A percentile compares a stretch with the other conserved stretches of the same genome.
phyloP scores from a whole-genome alignment of 2,113 vertebrate species.

The Mustelus asterias region DNA sequence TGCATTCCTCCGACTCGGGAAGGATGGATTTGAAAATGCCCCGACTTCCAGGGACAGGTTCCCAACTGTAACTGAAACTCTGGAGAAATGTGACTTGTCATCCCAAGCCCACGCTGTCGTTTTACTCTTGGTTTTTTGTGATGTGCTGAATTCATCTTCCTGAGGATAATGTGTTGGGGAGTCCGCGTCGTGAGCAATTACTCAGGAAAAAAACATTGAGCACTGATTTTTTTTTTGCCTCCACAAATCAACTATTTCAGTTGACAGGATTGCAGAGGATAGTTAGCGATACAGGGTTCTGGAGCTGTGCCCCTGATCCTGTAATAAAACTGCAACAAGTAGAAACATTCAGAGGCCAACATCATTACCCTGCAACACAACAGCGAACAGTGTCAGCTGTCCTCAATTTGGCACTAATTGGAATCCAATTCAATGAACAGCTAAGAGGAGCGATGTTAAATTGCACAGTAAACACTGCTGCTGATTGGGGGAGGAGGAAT shows the following conservation, averaged over 20 bases:
- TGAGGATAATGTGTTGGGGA: background rate
- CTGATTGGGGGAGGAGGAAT: background rate
- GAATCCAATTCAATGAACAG: background rate
- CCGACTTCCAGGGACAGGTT: background rate
- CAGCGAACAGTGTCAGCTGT: background rate
- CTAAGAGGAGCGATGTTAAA: background rate
- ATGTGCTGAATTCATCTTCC: background rate
- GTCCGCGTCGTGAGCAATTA: background rate
- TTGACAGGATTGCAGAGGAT: background rate
- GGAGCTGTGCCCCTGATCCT: background rate
- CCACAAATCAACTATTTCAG: background rate
- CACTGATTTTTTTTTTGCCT: background rate
- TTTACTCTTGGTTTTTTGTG: background rate
- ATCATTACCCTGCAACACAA: background rate
- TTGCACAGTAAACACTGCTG: background rate
- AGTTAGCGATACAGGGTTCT: background rate
- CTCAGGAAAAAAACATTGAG: background rate
- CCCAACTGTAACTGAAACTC: background rate
- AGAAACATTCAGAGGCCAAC: background rate
- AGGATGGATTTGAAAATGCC: background rate
- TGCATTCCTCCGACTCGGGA: background rate
- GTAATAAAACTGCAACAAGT: background rate
- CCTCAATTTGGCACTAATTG: background rate
- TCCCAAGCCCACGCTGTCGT: background rate
- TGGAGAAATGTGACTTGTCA: background rate